These are phyloP conservation scores for Cottoperca gobio DNA, from an alignment of 2,797 vertebrate genomes.

Conservation along the genomic window DNA sequence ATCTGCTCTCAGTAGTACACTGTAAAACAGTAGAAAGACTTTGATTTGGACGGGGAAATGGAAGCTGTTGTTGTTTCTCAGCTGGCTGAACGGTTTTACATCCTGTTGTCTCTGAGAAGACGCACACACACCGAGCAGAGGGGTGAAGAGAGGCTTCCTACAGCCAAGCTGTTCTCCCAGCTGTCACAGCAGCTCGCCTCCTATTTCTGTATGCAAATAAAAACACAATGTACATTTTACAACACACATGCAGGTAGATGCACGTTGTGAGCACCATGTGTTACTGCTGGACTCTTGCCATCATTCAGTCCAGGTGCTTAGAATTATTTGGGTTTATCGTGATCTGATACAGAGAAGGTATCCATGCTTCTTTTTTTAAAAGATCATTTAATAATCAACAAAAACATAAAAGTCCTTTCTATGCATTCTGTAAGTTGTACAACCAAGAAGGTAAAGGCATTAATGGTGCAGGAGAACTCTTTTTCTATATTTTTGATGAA, in stretches of 20 bases:
- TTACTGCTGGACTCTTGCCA: conserved; percentile 16
- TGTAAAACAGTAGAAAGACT: conserved; percentile 13
- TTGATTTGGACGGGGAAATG: not conserved
- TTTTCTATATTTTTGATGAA: not conserved
- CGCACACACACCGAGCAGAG: conserved; percentile 36
- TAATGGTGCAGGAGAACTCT: not conserved
- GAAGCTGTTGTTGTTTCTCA: conserved; percentile 57
- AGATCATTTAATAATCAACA: too few species aligned
- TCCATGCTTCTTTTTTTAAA: too few species aligned
- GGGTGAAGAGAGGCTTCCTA: conserved; percentile 52
- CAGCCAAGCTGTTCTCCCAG: conserved; percentile 69
- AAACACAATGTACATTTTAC: not conserved
- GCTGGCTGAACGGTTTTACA: conserved; percentile 54
- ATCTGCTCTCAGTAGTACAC: not conserved
- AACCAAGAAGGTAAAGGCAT: too few species aligned
- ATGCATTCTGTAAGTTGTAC: not conserved
- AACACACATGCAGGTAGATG: conserved; percentile 2
- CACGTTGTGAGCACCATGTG: conserved; percentile 26
- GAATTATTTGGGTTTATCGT: not conserved
- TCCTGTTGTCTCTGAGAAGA: conserved; percentile 52
- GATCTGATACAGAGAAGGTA: not conserved
- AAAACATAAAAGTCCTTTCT: not conserved
- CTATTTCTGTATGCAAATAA: conserved; percentile 30
- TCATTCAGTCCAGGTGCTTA: conserved; percentile 7
- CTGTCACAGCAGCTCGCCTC: conserved; percentile 53